phyloP scores from a whole-genome alignment of 1,140 invertebrate genomes.

The Drosophila athabasca region DNA sequence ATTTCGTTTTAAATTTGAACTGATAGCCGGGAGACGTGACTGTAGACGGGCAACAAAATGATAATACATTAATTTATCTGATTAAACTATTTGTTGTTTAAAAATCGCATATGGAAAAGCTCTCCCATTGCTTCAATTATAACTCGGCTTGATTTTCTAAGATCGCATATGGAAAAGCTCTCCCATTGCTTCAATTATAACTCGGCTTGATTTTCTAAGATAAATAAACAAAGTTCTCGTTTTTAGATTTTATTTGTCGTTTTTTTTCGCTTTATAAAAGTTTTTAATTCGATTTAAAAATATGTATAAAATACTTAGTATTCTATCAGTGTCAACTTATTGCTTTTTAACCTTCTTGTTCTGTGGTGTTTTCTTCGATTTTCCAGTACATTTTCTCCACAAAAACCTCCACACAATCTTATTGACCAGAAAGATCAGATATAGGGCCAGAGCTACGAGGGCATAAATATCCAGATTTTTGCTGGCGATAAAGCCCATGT shows the following conservation, averaged over 20 bases:
- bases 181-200: too few species aligned
- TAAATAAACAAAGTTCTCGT: too few species aligned
- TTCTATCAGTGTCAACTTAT: conserved; percentile 15
- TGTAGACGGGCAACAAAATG: too few species aligned
- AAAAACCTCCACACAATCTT: conserved; percentile 53
- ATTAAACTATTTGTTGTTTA: too few species aligned
- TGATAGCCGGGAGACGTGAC: too few species aligned
- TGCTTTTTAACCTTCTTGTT: conserved; percentile 66
- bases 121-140: too few species aligned
- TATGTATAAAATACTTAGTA: conserved; percentile 6
- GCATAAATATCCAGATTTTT: conserved; percentile 63
- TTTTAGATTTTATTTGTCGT: conserved; percentile 10
- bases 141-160: too few species aligned
- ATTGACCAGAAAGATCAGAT: conserved; percentile 38
- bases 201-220: too few species aligned
- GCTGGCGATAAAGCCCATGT: conserved; percentile 61
- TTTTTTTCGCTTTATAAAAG: neutral
- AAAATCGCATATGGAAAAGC: too few species aligned
- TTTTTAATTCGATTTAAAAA: conserved; percentile 8
- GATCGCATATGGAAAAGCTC: too few species aligned
- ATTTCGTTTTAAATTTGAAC: too few species aligned
- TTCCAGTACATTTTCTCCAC: conserved; percentile 46
- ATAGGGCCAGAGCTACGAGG: conserved; percentile 30
- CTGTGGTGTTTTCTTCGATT: conserved; percentile 38
- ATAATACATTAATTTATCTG: too few species aligned